Evolutionary conservation across 37 sponge, comb jelly and placozoan species (phyloP).

Genomic region (Chondrosia reniformis): DNA sequence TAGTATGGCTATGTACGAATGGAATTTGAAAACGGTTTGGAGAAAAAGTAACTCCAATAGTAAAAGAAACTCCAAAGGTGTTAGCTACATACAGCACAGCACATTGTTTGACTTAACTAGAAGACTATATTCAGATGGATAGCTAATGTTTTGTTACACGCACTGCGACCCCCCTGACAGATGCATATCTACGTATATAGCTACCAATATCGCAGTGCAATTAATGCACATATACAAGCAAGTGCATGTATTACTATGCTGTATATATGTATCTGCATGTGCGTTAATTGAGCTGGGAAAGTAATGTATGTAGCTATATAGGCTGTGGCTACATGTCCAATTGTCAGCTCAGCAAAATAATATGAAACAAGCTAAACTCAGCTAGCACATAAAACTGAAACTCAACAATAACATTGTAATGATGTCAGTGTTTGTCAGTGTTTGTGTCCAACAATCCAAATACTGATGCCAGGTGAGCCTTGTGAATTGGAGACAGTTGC

Average conservation of each 20-base stretch:
- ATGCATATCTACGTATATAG: background rate
- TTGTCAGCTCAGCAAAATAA: background rate
- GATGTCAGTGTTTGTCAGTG: background rate
- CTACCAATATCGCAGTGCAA: background rate
- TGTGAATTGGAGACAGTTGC: background rate
- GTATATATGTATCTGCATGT: background rate
- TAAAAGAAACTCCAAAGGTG: background rate
- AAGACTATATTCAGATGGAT: background rate
- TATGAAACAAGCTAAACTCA: too few species aligned
- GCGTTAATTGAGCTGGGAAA: background rate
- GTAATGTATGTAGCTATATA: slow-evolving; percentile 1
- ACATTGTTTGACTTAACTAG: slow-evolving; percentile 2
- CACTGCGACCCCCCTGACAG: background rate
- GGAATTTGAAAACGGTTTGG: too few species aligned
- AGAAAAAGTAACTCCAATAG: too few species aligned
- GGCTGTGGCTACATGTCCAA: slow-evolving; percentile 1
- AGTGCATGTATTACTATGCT: background rate
- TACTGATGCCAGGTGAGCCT: slow-evolving; percentile 11
- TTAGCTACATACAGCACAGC: slow-evolving; percentile 3
- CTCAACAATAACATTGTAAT: background rate
- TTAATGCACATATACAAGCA: background rate
- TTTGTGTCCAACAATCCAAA: background rate
- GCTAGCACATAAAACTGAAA: background rate
- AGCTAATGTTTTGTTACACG: background rate
- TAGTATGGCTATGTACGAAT: too few species aligned